These are phyloP conservation scores for Euspilapteryx auroguttella DNA, from an alignment of 2,888 invertebrate genomes.

Conservation along the genomic window DNA sequence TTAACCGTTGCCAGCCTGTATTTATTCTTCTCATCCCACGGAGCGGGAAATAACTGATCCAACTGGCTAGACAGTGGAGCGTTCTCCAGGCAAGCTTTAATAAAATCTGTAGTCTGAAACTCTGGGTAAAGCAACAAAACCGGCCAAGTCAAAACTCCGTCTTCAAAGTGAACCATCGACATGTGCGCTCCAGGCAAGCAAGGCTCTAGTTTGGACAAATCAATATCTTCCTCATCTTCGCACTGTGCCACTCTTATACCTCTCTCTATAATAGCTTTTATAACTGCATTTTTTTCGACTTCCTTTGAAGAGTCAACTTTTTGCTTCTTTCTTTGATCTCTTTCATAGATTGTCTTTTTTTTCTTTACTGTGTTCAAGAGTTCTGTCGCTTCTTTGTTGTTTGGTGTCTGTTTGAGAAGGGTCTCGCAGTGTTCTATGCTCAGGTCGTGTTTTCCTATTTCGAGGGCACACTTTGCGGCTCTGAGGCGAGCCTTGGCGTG, in stretches of 20 bases:
- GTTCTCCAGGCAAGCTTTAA: slow-evolving; percentile 79
- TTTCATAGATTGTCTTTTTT: slow-evolving; percentile 43
- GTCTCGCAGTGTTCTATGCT: slow-evolving; percentile 73
- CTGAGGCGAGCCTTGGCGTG: slow-evolving; percentile 77
- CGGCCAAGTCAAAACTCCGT: slow-evolving; percentile 78
- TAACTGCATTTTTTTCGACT: slow-evolving; percentile 30
- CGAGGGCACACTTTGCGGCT: slow-evolving; percentile 73
- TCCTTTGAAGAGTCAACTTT: slow-evolving; percentile 34
- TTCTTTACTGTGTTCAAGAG: slow-evolving; percentile 42
- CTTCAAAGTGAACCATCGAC: slow-evolving; percentile 64
- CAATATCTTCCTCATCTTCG: slow-evolving; percentile 40
- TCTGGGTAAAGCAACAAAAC: slow-evolving; percentile 89
- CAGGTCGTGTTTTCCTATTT: slow-evolving; percentile 68
- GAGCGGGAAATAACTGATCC: slow-evolving; percentile 67
- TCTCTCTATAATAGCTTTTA: slow-evolving; percentile 41
- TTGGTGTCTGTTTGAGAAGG: slow-evolving; percentile 59
- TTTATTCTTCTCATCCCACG: slow-evolving; percentile 70
- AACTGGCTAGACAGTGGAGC: slow-evolving; percentile 49
- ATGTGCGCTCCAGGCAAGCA: slow-evolving; percentile 67
- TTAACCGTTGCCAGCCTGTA: slow-evolving; percentile 65
- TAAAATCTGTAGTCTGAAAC: slow-evolving; percentile 82
- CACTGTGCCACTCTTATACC: slow-evolving; percentile 58
- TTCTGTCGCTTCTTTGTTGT: slow-evolving; percentile 46
- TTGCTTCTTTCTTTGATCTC: slow-evolving; percentile 58
- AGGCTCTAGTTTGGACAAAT: slow-evolving; percentile 63